Evolutionary conservation across 1,140 invertebrate genomes (phyloP).

Genomic region (Matsumurasca onukii): DNA sequence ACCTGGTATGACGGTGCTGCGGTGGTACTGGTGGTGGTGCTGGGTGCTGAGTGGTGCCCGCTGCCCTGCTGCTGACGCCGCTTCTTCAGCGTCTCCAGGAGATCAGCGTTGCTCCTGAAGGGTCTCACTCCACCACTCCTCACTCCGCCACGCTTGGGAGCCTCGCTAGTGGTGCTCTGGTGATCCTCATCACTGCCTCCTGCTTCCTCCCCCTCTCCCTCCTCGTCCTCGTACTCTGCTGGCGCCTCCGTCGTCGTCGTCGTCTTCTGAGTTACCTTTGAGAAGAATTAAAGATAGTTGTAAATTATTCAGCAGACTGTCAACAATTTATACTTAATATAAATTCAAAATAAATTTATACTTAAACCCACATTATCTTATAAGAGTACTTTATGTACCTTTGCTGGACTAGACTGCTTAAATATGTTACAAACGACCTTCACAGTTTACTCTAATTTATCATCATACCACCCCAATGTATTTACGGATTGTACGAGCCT

Average conservation of each 20-base stretch:
- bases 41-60: background rate
- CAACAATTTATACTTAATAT: too few relatives aligned
- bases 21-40: slow-evolving; percentile 15
- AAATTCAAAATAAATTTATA: too few relatives aligned
- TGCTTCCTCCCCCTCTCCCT: slow-evolving; percentile 27
- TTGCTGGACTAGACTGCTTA: too few relatives aligned
- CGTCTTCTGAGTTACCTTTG: slow-evolving; percentile 8
- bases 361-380: too few relatives aligned
- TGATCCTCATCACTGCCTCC: slow-evolving; percentile 14
- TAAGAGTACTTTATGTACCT: too few relatives aligned
- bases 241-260: slow-evolving; percentile 32
- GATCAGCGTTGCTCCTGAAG: slow-evolving; percentile 37
- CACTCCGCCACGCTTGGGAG: slow-evolving; percentile 29
- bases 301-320: too few relatives aligned
- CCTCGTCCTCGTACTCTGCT: slow-evolving; percentile 27
- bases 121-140: slow-evolving; percentile 34
- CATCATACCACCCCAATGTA: too few relatives aligned
- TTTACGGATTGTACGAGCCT: too few relatives aligned
- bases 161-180: slow-evolving; percentile 33
- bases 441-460: too few relatives aligned
- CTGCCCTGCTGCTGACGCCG: slow-evolving; percentile 26
- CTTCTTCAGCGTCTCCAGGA: slow-evolving; percentile 38
- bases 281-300: slow-evolving; percentile 1
- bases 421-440: too few relatives aligned
- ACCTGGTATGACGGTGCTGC: slow-evolving; percentile 17